These are phyloP conservation scores for Aratinga solstitialis DNA, from an alignment of 2,797 vertebrate species.

Conservation along the genomic window DNA sequence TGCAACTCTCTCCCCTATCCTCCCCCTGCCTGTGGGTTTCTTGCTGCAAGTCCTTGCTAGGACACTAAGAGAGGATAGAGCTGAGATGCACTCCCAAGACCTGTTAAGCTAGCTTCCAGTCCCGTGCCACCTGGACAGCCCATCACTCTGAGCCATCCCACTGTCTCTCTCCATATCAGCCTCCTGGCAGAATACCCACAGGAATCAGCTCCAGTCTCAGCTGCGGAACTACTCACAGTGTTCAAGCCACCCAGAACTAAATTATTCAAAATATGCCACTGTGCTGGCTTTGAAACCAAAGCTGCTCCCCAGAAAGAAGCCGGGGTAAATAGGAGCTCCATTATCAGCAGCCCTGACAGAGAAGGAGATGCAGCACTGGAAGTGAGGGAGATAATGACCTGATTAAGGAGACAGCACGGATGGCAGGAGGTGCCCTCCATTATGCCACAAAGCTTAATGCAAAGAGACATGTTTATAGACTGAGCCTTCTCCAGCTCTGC, in stretches of 20 bases:
- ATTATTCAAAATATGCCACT: slow-evolving; percentile 50
- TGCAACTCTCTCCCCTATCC: neutral
- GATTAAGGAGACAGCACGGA: slow-evolving; percentile 30
- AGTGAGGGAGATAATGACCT: slow-evolving; percentile 35
- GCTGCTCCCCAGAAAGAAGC: neutral
- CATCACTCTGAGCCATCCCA: neutral
- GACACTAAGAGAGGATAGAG: neutral
- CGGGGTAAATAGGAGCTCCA: slow-evolving; percentile 26
- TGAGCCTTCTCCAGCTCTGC: neutral
- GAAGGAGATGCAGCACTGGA: slow-evolving; percentile 26
- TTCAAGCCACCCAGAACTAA: slow-evolving; percentile 23
- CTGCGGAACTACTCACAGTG: neutral
- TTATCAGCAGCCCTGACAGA: neutral
- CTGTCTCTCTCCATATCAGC: neutral
- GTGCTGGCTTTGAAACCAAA: slow-evolving; percentile 40
- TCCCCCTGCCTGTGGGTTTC: neutral
- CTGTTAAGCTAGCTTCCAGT: neutral
- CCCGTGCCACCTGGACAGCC: fast-evolving
- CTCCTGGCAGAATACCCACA: slow-evolving; percentile 3
- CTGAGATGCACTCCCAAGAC: neutral
- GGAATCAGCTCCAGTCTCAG: neutral
- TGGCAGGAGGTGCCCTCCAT: slow-evolving; percentile 49
- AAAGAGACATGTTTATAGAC: slow-evolving; percentile 44
- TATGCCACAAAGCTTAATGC: slow-evolving; percentile 27
- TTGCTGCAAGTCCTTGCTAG: neutral